phyloP scores from a whole-genome alignment of 2,113 vertebrate species.

The Platysteira castanea region DNA sequence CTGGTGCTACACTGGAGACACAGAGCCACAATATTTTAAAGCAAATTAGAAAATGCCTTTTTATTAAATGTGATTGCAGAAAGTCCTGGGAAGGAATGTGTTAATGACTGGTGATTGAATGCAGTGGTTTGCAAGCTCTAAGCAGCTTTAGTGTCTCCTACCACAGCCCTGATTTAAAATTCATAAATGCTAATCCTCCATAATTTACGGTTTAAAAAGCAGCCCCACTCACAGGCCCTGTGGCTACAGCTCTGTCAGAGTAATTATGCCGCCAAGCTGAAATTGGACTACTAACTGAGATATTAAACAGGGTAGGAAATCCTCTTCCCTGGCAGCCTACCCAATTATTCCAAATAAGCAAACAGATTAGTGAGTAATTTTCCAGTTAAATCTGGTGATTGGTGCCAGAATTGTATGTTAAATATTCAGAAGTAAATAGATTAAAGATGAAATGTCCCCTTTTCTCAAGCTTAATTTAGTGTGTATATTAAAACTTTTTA shows the following conservation, averaged over 20 bases:
- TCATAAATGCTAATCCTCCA: slow-evolving; percentile 99
- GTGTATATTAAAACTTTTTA: slow-evolving; percentile 83
- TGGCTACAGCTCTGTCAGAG: slow-evolving; percentile 99
- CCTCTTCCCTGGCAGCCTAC: slow-evolving; percentile 94
- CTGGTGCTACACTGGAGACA: not conserved
- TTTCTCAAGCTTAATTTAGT: slow-evolving; percentile 82
- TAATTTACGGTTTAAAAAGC: slow-evolving; percentile 99
- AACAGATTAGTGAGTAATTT: slow-evolving; percentile 99
- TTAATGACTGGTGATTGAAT: slow-evolving; percentile 86
- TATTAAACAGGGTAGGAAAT: slow-evolving; percentile 98
- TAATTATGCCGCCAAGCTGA: slow-evolving; percentile 99
- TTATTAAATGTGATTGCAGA: slow-evolving; percentile 5
- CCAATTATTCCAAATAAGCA: slow-evolving; percentile 99
- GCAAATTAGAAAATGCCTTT: slow-evolving; percentile 26
- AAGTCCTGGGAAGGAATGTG: slow-evolving; percentile 78
- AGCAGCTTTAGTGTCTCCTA: slow-evolving; percentile 99
- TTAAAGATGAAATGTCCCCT: slow-evolving; percentile 87
- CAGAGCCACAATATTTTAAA: not conserved
- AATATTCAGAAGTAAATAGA: slow-evolving; percentile 97
- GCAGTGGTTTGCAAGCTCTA: slow-evolving; percentile 92
- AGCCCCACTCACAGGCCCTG: slow-evolving; percentile 97
- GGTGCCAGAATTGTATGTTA: slow-evolving; percentile 92
- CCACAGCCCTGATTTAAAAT: slow-evolving; percentile 99
- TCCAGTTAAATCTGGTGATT: slow-evolving; percentile 94
- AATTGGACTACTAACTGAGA: slow-evolving; percentile 99